Percentiles rank a stretch among this genome's conserved stretches.
Conservation (phyloP, 2,113 vertebrate species). For the Speoplatyrhinus poulsoni region DNA sequence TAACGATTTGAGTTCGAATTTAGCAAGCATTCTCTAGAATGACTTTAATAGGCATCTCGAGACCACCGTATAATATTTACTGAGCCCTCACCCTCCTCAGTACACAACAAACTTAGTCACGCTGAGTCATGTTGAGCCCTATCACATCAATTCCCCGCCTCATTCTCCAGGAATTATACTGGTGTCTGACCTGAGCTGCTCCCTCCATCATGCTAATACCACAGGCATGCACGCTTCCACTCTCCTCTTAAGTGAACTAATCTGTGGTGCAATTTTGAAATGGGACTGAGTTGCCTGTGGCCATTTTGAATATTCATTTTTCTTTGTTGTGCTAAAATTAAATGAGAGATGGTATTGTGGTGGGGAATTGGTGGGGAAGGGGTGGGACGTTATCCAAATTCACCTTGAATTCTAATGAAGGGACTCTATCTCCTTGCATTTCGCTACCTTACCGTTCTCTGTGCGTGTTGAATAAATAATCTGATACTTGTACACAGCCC, state of each 20-base stretch:
- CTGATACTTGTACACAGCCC: no score
- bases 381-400: constrained; percentile 11
- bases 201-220: constrained; percentile 4
- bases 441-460: no score
- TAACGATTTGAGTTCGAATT: no score
- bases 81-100: neutral
- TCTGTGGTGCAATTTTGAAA: constrained; percentile 24
- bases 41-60: no score
- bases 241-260: constrained; percentile 28
- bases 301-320: constrained; percentile 40
- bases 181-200: constrained; percentile 8
- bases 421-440: neutral
- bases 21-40: no score
- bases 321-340: constrained; percentile 31
- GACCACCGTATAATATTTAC: neutral
- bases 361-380: neutral
- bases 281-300: constrained; percentile 30
- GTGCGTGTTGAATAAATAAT: no score
- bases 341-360: constrained; percentile 13
- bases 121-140: constrained; percentile 8
- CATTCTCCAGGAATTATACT: neutral
- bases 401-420: constrained; percentile 26
- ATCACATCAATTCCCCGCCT: neutral
- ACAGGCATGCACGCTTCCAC: neutral
- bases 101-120: neutral